Base-by-base conservation (phyloP, 2,888 invertebrate genomes). In the Drosophila putrida region DNA sequence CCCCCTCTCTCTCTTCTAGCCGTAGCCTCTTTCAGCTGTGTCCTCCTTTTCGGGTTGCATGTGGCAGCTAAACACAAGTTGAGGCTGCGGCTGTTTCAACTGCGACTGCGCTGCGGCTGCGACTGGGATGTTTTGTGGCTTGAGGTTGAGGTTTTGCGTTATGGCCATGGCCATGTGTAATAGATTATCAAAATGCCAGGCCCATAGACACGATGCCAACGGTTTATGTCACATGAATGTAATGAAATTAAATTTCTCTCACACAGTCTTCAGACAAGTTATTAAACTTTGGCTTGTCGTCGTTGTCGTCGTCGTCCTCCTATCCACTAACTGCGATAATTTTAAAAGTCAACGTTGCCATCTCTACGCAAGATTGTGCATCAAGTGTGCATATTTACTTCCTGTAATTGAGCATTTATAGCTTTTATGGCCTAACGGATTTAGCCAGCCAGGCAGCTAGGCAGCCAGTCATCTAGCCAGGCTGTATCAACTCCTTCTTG, bases 401-500 rank as follows among this genome's bases (percentile, higher is more conserved):
- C 86, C 90, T 88, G 88, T 85, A 89, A 85, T 85, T 85, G 90
- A 86, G 90, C 88, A 89, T 89, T 85, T 89, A 85, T 88, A 85
- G 88, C 88, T 82, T 83, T 89, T 85, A 89, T 85, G 90, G 88
- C 90, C 88, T 89, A 85, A 85, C 90, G 90, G 90, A 89, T 84
- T 89, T 82, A 55, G 39, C 63, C 75, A 71, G 43, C 76, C 54
- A 55, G 43, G n/a, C 47, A 55, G 39, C 3, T 39, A 54, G 38
- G 31, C 44, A 43, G 33, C 38, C 43, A 50, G 55, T 3, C 51
- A 60, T 43, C 11, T 31, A 35, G 33, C 13, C 39, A 38, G 15
- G 2, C 49, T 33, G 0, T 27, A 20, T 5, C 39, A 39, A n/a
- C 43, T 15, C 35, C 63, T 38, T 11, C 33, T 28, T 51, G 31